Evolutionary conservation across 2,888 invertebrate species (phyloP), one percentile per base, ranked within the genome.

Genomic region (Phymatocera aterrima): DNA sequence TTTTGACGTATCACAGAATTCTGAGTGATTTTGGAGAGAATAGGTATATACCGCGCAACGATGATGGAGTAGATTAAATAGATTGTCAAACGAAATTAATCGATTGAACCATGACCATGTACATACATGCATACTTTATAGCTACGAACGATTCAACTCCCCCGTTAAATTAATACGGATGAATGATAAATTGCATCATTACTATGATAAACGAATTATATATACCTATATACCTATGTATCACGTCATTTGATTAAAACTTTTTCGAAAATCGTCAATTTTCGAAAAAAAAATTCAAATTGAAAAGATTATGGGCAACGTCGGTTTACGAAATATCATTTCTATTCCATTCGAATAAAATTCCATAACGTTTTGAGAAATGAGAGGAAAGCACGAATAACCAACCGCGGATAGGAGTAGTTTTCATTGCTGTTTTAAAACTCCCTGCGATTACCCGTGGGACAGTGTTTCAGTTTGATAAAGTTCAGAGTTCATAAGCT

Each of bases 1-100:
- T 40, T 68, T 68, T 57, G 68, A 68, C 68, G 68, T 46, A 46
- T 43, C 43, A 43, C 24, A 6, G 21, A 68, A 68, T 43, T 68
- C 46, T 68, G 68, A 68, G 40, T 68, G 68, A 68, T 68, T 68
- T 46, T 8, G 37, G 34, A 64, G 61, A n/a, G 51, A 8, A 8
- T 40, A 40, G 40, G 8, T 40, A 5, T 40, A 40, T 8, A 40
- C n/a, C 40, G 40, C 28, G 28, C 5, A 21, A n/a, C 37, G 18
- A 2, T 0, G 1, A 18, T 64, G 21, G 37, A 64, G 37, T 37
- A 64, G 37, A 37, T 64, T 64, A 37, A 37, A 37, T 64, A 64
- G 37, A 64, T 37, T 57, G 37, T 18, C 18, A 18, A 64, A 64
- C 37, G n/a, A 64, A 64, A 64, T 64, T 64, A 64, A 64, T 64